Evolutionary conservation across 64 coral and sea anemone species (phyloP).

Genomic region (Stylophora pistillata): DNA sequence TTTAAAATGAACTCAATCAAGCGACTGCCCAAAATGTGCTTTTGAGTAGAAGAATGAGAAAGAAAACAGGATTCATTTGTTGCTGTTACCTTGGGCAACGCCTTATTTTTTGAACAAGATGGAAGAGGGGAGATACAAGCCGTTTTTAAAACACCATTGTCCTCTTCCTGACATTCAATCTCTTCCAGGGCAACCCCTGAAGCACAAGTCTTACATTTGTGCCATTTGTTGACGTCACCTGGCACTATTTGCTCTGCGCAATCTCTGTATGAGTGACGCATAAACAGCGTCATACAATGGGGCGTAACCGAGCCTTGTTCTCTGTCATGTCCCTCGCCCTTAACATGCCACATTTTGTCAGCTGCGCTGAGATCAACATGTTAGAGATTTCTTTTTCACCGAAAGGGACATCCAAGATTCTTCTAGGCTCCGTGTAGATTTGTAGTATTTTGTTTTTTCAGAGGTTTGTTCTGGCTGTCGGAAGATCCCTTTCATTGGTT

Average conservation of each 20-base stretch:
- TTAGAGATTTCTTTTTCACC: neutral
- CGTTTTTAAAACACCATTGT: neutral
- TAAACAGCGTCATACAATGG: neutral
- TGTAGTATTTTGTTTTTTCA: neutral
- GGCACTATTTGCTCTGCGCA: neutral
- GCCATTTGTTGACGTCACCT: neutral
- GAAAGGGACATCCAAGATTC: neutral
- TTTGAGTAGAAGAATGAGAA: neutral
- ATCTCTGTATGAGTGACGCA: neutral
- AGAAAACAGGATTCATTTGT: neutral
- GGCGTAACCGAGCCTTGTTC: neutral
- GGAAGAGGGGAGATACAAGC: neutral
- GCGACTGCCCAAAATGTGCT: neutral
- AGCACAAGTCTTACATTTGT: neutral
- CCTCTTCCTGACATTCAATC: neutral
- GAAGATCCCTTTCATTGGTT: neutral
- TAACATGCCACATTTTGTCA: neutral
- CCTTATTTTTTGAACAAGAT: neutral
- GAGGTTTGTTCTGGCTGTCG: neutral
- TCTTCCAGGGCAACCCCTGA: neutral
- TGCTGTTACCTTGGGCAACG: neutral
- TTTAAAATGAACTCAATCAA: neutral
- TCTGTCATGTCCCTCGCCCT: neutral
- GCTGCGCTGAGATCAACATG: neutral
- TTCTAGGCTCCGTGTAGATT: neutral